Evolutionary conservation across 2,888 invertebrate species (phyloP).

Genomic region (Leptothorax acervorum): DNA sequence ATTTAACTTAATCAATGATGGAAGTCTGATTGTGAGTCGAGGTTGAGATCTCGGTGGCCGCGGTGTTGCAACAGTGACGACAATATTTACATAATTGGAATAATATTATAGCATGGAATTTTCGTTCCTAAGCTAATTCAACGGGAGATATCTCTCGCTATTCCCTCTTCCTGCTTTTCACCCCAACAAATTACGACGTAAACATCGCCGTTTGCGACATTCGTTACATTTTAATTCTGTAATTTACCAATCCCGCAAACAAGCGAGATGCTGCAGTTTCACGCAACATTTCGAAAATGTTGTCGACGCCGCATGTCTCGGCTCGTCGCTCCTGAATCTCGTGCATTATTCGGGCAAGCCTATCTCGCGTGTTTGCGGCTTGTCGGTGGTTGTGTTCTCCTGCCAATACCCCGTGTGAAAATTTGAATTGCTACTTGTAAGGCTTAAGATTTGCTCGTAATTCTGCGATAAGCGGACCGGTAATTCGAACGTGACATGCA

Average conservation of each 20-base stretch:
- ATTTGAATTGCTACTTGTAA: slow-evolving; percentile 21
- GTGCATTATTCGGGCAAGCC: slow-evolving; percentile 34
- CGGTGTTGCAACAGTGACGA: background rate
- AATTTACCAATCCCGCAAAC: slow-evolving; percentile 40
- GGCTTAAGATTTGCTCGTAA: slow-evolving; percentile 23
- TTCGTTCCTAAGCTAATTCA: slow-evolving; percentile 59
- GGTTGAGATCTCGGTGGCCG: background rate
- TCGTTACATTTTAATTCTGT: slow-evolving; percentile 1
- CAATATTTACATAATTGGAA: slow-evolving; percentile 68
- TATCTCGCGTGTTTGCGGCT: slow-evolving; percentile 40
- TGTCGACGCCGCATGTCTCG: slow-evolving; percentile 7
- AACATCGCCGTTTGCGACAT: slow-evolving; percentile 27
- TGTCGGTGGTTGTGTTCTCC: slow-evolving; percentile 25
- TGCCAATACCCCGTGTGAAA: slow-evolving; percentile 39
- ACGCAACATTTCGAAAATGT: slow-evolving; percentile 44
- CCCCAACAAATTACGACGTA: slow-evolving; percentile 15
- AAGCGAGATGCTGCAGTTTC: background rate
- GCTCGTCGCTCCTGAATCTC: background rate
- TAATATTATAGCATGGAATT: slow-evolving; percentile 55
- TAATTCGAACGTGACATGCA: background rate
- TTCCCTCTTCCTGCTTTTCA: slow-evolving; percentile 2
- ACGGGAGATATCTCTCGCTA: slow-evolving; percentile 16
- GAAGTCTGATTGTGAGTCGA: background rate
- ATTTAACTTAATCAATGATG: slow-evolving; percentile 58
- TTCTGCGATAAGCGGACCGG: background rate